Base-by-base conservation (phyloP, 2,797 vertebrate genomes). In the Galago senegalensis region DNA sequence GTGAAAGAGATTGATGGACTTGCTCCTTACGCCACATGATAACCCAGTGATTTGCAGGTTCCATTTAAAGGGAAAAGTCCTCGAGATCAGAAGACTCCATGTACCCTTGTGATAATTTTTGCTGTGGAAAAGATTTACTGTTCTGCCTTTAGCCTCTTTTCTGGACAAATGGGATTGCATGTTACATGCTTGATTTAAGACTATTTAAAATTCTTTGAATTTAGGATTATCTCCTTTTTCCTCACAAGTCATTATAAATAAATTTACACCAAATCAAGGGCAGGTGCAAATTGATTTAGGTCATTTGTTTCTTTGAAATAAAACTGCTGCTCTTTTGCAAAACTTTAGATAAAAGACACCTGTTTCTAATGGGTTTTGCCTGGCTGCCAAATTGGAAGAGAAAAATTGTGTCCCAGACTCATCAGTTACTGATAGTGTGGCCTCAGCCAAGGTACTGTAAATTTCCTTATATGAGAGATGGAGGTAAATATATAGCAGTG, bases 121-220 rank as follows among this genome's bases (percentile, higher is more conserved):
- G 58, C 88, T 91, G 70, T 91, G 70, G 80, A 90, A 91, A 93
- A 95, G 95, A 97, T 96, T 98, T 97, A 98, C 76, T 89, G 86
- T 88, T 75, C 75, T 97, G 77, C 53, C 63, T 93, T 85, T 92
- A 88, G 58, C 73, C 63, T 88, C 87, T 92, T 79, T 95, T 40
- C 90, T 87, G 88, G 95, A 95, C 86, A 92, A 96, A 94, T 92
- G 88, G 86, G 46, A 91, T 94, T 96, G 73, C 29, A 53, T 31
- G 75, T 95, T 97, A 90, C 56, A 69, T 87, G 76, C 82, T 93
- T 97, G 96, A 96, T 96, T 97, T 97, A 95, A 97, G 93, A 49
- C 95, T 94, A 80, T 95, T 96, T 92, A 91, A 94, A 95, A 89
- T 95, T 84, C 81, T 84, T 49, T 93, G 86, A 95, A 96, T 97